A percentile compares a stretch with the other conserved stretches of the same genome.
These are phyloP conservation scores for Mellivora capensis DNA, from an alignment of 2,113 vertebrate genomes.

Conservation along the genomic window DNA sequence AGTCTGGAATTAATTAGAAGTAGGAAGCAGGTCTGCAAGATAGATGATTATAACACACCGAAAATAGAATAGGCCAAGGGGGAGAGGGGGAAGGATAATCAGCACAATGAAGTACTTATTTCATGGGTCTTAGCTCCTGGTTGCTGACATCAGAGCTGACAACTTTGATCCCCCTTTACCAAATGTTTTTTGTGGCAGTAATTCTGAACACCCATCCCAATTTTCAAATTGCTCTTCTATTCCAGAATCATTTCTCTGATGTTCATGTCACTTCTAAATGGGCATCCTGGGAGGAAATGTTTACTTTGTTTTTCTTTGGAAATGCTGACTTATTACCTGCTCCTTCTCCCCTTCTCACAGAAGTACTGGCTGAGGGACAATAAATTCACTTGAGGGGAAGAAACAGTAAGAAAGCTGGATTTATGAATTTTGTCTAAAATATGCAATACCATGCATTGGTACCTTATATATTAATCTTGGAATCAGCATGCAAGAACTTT, in stretches of 20 bases:
- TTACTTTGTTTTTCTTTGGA: background rate
- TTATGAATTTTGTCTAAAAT: background rate
- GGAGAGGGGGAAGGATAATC: background rate
- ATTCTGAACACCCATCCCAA: background rate
- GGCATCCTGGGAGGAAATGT: background rate
- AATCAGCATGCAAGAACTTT: background rate
- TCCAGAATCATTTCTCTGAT: background rate
- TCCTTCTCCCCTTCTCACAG: background rate
- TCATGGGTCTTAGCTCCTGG: background rate
- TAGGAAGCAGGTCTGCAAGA: background rate
- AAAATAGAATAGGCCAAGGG: background rate
- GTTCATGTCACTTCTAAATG: background rate
- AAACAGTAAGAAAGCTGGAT: background rate
- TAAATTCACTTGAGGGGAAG: background rate
- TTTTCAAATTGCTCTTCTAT: background rate
- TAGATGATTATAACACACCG: background rate
- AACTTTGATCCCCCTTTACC: background rate
- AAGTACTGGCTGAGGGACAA: background rate
- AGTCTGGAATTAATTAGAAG: constrained; percentile 14
- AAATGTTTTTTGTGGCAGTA: background rate
- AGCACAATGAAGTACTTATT: background rate
- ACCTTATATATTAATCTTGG: background rate
- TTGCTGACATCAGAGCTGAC: background rate
- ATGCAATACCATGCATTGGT: background rate
- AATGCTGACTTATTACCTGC: background rate